Evolutionary conservation across 2,888 invertebrate species (phyloP), one percentile per base, ranked within the genome.

Genomic region (Hydriomena furcata): DNA sequence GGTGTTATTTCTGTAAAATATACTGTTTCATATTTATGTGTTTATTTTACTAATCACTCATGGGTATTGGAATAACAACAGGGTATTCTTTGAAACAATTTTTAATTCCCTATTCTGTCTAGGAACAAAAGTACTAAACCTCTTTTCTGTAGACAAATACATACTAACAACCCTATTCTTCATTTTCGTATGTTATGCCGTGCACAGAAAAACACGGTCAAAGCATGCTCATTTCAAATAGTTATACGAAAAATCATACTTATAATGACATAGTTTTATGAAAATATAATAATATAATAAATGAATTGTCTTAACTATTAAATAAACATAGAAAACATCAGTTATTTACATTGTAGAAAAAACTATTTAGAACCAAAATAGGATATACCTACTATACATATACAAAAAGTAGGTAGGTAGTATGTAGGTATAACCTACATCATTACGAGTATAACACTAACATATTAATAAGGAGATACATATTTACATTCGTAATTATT

Each of bases 1-100:
- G 76, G 77, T 74, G 74, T 70, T 74, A 66, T 75, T 66, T 73
- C 68, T 64, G 77, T 72, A 79, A 76, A 79, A 79, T 86, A 84
- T 74, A 83, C 73, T 76, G 71, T 72, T 73, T 66, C 71, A 61
- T 61, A 36, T 71, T 61, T 59, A 63, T 57, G 42, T 38, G 48
- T 63, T 68, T 69, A 28, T 53, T 50, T 55, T 52, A 42, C 24
- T 52, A 47, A 49, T 32, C n/a, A 23, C 27, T 27, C 11, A 23
- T 24, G 23, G 52, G 41, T 46, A 30, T 42, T 46, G 46, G 35
- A 44, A 37, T 47, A 48, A 52, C 27, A 55, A 40, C 42, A 38
- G 4, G 27, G 20, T 43, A 8, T 44, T 13, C 50, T 56, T 59
- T 60, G 28, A 58, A 61, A 54, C 36, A 49, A 55, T 40, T 52